Base-by-base conservation (phyloP, 2,113 vertebrate genomes). In the Rhea pennata region DNA sequence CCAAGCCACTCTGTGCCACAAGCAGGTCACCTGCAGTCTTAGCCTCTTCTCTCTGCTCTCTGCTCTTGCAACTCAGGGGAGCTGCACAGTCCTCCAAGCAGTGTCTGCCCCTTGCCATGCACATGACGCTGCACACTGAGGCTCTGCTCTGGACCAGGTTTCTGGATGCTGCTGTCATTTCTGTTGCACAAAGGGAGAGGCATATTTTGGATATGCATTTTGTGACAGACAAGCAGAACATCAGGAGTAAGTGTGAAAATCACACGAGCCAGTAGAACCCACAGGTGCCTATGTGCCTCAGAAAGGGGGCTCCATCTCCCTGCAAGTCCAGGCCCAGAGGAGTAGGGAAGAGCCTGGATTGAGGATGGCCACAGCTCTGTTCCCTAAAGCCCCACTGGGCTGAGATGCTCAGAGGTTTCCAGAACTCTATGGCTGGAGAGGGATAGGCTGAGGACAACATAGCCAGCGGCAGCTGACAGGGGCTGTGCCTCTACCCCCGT, bases 1-100 rank as follows among this genome's bases (percentile, higher is more conserved):
- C 23, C 33, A 27, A 27, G 10, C 33, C 24, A 24, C 31, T 71
- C 5, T 71, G 69, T 50, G 46, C 9, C 46, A 36, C 21, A 19
- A 48, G 46, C 29, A 31, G 24, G 26, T 15, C 7, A 36, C 33
- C 62, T 21, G 21, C 82, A 20, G n/a, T 8, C n/a, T 29, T 46
- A 50, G 62, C 36, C 61, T 53, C 64, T 48, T 27, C 6, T 50
- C 64, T 29, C 2, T 0, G 13, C 29, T 44, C n/a, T 5, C 33
- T 64, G 16, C 22, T 6, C 44, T 42, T 42, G 48, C 1, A 36
- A 69, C 54, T 12, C 70, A 46, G 44, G 8, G 27, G 10, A 50
- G 61, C 31, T 77, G 6, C 0, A 0, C 31, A 14, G 19, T 33
- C 40, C 23, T 7, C 1, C 2, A 6, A 48, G 53, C 51, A 50